Conservation (phyloP, 2,888 invertebrate genomes). For the Oxystoma pomonae region DNA sequence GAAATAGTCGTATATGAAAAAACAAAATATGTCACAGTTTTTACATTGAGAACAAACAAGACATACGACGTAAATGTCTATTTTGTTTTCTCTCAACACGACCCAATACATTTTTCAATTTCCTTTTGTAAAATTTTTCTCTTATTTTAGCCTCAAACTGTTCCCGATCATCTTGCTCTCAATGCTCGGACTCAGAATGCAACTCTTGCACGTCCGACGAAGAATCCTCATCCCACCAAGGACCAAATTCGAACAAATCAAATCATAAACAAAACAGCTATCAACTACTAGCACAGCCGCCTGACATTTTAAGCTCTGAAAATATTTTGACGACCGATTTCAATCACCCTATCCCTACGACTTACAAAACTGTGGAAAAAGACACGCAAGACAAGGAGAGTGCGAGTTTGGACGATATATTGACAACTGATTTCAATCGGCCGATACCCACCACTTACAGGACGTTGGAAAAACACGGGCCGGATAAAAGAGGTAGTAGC, state of each 20-base stretch:
- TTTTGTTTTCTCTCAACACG: too few species aligned
- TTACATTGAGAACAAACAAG: too few species aligned
- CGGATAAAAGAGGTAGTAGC: background rate
- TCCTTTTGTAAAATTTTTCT: conserved; percentile 11
- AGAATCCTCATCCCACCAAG: background rate
- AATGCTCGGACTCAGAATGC: conserved; percentile 52
- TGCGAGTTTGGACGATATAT: conserved; percentile 29
- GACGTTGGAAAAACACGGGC: background rate
- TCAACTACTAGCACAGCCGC: background rate
- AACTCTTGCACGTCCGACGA: background rate
- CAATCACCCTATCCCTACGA: conserved; percentile 43
- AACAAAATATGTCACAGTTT: too few species aligned
- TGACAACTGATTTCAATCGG: background rate
- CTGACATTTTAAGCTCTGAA: conserved; percentile 21
- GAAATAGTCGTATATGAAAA: too few species aligned
- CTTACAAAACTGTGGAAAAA: conserved; percentile 39
- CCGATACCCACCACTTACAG: too few species aligned
- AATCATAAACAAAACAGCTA: background rate
- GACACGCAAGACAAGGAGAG: conserved; percentile 15
- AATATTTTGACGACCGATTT: conserved; percentile 45
- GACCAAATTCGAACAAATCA: background rate
- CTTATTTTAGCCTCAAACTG: conserved; percentile 61
- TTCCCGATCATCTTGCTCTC: conserved; percentile 67
- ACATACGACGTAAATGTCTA: too few species aligned
- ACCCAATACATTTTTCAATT: too few species aligned